These are phyloP conservation scores for Amblyjoppa proteus DNA, from an alignment of 2,888 invertebrate species.

Conservation along the genomic window DNA sequence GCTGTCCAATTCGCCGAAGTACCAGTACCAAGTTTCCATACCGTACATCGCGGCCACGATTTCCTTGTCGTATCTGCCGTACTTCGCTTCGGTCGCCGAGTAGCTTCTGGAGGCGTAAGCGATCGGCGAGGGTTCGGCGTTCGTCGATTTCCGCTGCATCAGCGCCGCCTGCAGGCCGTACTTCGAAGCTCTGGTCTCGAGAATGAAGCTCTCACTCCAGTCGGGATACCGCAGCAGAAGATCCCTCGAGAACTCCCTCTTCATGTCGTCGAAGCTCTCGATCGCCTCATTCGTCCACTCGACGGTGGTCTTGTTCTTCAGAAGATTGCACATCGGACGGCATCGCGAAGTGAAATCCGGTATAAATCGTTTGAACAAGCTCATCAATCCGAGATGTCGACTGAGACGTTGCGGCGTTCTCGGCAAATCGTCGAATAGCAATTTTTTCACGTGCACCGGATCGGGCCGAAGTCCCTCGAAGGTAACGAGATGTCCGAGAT, in stretches of 20 bases:
- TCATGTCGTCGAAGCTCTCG: slow-evolving; percentile 31
- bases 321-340: not conserved
- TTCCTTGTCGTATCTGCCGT: slow-evolving; percentile 19
- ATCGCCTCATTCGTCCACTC: slow-evolving; percentile 20
- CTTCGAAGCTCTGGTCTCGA: slow-evolving; percentile 10
- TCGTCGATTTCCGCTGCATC: slow-evolving; percentile 21
- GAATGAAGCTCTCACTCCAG: slow-evolving; percentile 42
- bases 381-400: slow-evolving; percentile 36
- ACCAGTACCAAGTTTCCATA: slow-evolving; percentile 57
- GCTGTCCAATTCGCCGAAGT: slow-evolving; percentile 16
- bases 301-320: slow-evolving; percentile 11
- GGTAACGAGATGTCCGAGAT: slow-evolving; percentile 44
- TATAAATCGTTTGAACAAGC: slow-evolving; percentile 45
- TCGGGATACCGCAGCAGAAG: slow-evolving; percentile 54
- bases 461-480: slow-evolving; percentile 45
- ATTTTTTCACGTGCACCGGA: slow-evolving; percentile 36
- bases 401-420: not conserved
- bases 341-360: slow-evolving; percentile 29
- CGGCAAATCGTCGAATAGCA: slow-evolving; percentile 18
- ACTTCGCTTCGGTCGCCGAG: slow-evolving; percentile 23
- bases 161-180: slow-evolving; percentile 41
- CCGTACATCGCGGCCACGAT: slow-evolving; percentile 44
- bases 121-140: slow-evolving; percentile 14
- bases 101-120: slow-evolving; percentile 56
- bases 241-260: not conserved